Percentiles rank a stretch among this genome's conserved stretches.
Conservation (phyloP, 2,888 invertebrate species). For the Leucoptera coffeella region DNA sequence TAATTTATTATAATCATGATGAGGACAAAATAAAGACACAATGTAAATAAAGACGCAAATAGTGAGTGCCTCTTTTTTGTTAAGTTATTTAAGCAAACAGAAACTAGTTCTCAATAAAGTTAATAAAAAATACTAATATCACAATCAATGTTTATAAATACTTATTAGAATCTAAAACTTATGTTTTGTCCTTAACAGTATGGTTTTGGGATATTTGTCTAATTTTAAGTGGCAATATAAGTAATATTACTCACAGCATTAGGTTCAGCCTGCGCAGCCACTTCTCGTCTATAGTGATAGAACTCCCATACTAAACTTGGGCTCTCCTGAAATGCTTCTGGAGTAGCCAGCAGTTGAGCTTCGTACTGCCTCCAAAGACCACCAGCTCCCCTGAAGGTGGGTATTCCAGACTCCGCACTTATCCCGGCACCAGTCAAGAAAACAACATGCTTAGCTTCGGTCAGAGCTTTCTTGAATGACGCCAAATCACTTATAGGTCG, state of each 20-base stretch:
- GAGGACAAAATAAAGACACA: not conserved
- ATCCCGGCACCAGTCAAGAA: slow-evolving; percentile 74
- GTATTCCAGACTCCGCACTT: slow-evolving; percentile 81
- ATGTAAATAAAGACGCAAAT: too few relatives aligned
- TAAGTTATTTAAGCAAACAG: too few relatives aligned
- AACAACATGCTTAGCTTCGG: slow-evolving; percentile 58
- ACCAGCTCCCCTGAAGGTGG: slow-evolving; percentile 77
- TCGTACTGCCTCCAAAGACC: slow-evolving; percentile 77
- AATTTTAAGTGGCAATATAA: too few relatives aligned
- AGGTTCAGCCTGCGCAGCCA: slow-evolving; percentile 65
- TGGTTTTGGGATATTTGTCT: too few relatives aligned
- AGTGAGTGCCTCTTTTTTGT: too few relatives aligned
- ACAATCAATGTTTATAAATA: too few relatives aligned
- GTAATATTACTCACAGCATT: slow-evolving; percentile 50
- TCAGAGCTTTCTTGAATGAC: slow-evolving; percentile 53
- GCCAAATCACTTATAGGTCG: slow-evolving; percentile 28
- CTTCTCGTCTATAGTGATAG: slow-evolving; percentile 76
- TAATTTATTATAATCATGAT: not conserved
- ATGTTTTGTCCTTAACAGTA: too few relatives aligned
- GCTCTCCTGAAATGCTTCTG: slow-evolving; percentile 62
- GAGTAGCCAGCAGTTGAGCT: slow-evolving; percentile 61
- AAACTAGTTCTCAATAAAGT: too few relatives aligned
- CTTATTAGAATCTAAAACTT: too few relatives aligned
- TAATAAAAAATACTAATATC: not conserved
- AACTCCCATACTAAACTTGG: slow-evolving; percentile 88